These are phyloP conservation scores for Papilio helenus DNA, from an alignment of 1,140 invertebrate species.

Conservation along the genomic window DNA sequence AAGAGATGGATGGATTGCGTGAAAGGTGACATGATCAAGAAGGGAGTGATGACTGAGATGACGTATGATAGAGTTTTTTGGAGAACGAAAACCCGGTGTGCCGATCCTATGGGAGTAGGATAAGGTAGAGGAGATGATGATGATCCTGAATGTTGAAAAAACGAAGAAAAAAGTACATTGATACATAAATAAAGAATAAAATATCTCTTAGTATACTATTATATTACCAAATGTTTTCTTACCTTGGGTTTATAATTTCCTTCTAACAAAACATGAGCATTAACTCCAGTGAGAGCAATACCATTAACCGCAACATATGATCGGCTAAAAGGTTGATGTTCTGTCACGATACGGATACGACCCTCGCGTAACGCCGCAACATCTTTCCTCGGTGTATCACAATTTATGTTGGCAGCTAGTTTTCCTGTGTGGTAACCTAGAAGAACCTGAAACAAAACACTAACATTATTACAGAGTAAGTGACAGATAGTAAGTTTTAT, in stretches of 20 bases:
- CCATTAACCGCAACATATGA: slow-evolving; percentile 59
- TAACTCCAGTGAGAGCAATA: slow-evolving; percentile 57
- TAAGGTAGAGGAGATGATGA: no score
- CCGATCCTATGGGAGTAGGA: no score
- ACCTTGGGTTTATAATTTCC: slow-evolving; percentile 66
- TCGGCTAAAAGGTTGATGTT: slow-evolving; percentile 49
- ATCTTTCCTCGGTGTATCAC: slow-evolving; percentile 50
- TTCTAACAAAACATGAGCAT: slow-evolving; percentile 59
- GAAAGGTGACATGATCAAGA: no score
- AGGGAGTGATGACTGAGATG: no score
- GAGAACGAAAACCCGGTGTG: no score
- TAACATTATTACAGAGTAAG: not conserved
- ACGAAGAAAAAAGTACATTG: no score
- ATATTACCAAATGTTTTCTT: not conserved
- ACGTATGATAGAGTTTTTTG: no score
- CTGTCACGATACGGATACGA: slow-evolving; percentile 55
- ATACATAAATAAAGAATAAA: no score
- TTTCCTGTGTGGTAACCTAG: slow-evolving; percentile 58
- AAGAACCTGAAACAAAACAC: slow-evolving; percentile 52
- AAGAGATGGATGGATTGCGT: no score
- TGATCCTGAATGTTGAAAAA: no score
- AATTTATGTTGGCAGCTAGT: slow-evolving; percentile 59
- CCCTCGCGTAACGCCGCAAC: slow-evolving; percentile 56
- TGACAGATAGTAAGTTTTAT: not conserved
- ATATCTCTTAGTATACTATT: not conserved